These are phyloP conservation scores for Drosophila infuscata DNA, from an alignment of 2,888 invertebrate genomes.

Conservation along the genomic window DNA sequence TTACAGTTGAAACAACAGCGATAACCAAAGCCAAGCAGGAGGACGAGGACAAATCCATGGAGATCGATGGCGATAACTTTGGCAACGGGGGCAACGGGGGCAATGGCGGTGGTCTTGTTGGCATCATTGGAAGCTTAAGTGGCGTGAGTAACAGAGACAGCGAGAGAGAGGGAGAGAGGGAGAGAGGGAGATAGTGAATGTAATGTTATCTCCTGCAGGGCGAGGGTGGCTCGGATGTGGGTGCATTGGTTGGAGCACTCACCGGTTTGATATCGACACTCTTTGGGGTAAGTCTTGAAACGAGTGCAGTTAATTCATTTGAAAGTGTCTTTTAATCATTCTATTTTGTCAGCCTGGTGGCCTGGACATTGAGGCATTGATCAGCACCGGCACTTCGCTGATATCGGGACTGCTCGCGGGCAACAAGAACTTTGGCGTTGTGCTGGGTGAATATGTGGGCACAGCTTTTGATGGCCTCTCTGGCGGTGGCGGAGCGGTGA, in stretches of 20 bases:
- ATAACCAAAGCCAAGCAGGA: slow-evolving; percentile 42
- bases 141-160: slow-evolving; percentile 77
- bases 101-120: slow-evolving; percentile 79
- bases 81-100: slow-evolving; percentile 29
- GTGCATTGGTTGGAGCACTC: slow-evolving; percentile 84
- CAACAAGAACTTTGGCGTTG: slow-evolving; percentile 84
- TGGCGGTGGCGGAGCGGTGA: slow-evolving; percentile 85
- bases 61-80: slow-evolving; percentile 39
- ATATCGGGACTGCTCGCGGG: slow-evolving; percentile 83
- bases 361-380: slow-evolving; percentile 82
- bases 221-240: slow-evolving; percentile 85
- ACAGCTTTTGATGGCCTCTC: slow-evolving; percentile 84
- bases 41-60: slow-evolving; percentile 53
- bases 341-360: slow-evolving; percentile 81
- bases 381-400: slow-evolving; percentile 82
- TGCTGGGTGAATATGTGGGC: slow-evolving; percentile 83
- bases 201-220: slow-evolving; percentile 66
- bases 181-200: neutral
- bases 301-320: neutral
- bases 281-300: slow-evolving; percentile 81
- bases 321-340: neutral
- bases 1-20: slow-evolving; percentile 51
- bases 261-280: slow-evolving; percentile 83
- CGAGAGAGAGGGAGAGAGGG: no score
- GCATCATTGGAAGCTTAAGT: slow-evolving; percentile 84